Evolutionary conservation across 2,113 vertebrate species (phyloP), one percentile per base, ranked within the genome.

Genomic region (Onychorhynchus coronatus): DNA sequence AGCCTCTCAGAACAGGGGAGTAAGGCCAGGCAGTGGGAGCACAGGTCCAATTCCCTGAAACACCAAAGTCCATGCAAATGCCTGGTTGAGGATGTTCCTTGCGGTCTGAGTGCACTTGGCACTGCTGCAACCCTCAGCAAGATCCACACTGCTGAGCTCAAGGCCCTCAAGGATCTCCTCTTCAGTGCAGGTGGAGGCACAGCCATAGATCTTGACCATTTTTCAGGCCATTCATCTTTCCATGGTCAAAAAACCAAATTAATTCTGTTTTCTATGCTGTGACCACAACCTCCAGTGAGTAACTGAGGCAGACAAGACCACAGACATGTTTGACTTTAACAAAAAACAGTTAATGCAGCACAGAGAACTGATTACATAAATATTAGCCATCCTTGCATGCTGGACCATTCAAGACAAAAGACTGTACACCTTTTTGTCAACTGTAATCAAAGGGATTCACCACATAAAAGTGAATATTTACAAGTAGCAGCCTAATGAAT

Each of bases 91-190:
- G 14, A 68, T 23, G 21, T 12, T 88, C 37, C 44, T 76, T 2
- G 2, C 0, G 0, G 20, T 14, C 23, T 1, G 0, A 53, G n/a
- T 18, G 39, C 21, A 4, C 1, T 0, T 12, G 1, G 52, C 39
- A 9, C 8, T 28, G 39, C 78, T 88, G 37, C 0, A 1, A 72
- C 28, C 20, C 31, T 80, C 67, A 47, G 27, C 14, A 47, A 78
- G 35, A 27, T 71, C 41, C 80, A 49, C 11, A 4, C 35, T 6
- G 27, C 66, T 44, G 24, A 83, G 41, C 55, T 24, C 20, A 37
- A 62, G 37, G 56, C 52, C 68, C 59, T 24, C 21, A 39, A 59
- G 17, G 42, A 67, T 27, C 25, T 66, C 15, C 15, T 8, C 11
- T 66, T 35, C 0, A 0, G 42, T 59, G 56, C 56, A 89, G 39